Conservation (phyloP, 1,140 invertebrate genomes). For the Plutomurus gul region DNA sequence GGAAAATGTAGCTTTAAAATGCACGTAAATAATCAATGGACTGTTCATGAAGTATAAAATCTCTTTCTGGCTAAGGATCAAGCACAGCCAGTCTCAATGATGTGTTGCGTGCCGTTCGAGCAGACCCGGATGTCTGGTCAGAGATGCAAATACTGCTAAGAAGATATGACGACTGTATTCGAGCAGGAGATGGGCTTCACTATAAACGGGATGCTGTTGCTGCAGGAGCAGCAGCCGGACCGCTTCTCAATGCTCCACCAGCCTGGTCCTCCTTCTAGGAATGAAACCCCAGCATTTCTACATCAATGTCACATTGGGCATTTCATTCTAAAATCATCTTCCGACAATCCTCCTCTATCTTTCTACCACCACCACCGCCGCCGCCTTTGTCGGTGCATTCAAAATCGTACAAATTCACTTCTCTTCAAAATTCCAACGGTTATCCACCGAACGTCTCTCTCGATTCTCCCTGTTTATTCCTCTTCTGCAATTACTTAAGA, state of each 20-base stretch:
- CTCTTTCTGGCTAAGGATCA: slow-evolving; percentile 3
- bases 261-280: background rate
- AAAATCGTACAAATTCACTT: too few species aligned
- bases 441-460: too few species aligned
- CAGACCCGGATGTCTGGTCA: slow-evolving; percentile 49
- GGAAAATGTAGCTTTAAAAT: slow-evolving; percentile 19
- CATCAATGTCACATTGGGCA: too few species aligned
- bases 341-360: too few species aligned
- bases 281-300: too few species aligned
- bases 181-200: slow-evolving; percentile 53
- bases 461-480: too few species aligned
- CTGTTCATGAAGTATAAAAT: background rate
- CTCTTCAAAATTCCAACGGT: too few species aligned
- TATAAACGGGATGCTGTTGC: slow-evolving; percentile 42
- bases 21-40: background rate
- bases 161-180: slow-evolving; percentile 52
- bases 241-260: background rate
- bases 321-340: too few species aligned
- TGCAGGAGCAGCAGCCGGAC: background rate
- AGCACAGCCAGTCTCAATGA: slow-evolving; percentile 41
- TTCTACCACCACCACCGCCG: too few species aligned
- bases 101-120: slow-evolving; percentile 46
- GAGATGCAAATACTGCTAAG: slow-evolving; percentile 42
- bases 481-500: too few species aligned
- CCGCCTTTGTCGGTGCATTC: too few species aligned